Evolutionary conservation across 2,797 vertebrate species (phyloP).

Genomic region (Gymnopithys bicolor): DNA sequence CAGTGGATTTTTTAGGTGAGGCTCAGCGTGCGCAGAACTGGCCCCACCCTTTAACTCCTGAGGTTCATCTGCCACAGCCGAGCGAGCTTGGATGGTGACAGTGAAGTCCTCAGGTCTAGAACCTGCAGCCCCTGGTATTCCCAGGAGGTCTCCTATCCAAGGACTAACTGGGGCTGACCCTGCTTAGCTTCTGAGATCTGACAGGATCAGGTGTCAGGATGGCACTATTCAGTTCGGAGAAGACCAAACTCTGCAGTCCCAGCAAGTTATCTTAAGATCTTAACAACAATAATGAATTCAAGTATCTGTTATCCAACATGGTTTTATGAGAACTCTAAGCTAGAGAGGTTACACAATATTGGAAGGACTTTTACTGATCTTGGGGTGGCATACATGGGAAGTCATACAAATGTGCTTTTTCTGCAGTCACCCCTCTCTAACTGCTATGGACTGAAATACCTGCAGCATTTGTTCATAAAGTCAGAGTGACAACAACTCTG

Average conservation of each 20-base stretch:
- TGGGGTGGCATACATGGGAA: neutral
- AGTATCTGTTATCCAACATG: neutral
- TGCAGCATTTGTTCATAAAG: neutral
- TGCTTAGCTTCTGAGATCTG: no score
- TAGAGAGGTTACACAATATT: neutral
- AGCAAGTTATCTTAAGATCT: neutral
- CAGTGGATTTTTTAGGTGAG: no score
- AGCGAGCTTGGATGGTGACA: no score
- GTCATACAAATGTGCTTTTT: neutral
- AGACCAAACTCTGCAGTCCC: neutral
- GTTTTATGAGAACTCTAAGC: neutral
- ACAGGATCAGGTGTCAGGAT: no score
- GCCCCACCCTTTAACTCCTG: no score
- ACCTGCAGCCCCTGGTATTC: no score
- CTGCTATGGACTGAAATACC: neutral
- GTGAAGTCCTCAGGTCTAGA: no score
- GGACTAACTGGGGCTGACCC: no score
- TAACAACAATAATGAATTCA: neutral
- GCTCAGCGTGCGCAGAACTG: no score
- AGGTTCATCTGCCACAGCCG: no score
- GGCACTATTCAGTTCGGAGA: neutral
- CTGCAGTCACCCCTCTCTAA: neutral
- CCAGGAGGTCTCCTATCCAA: no score
- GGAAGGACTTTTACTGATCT: neutral
- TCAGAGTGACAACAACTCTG: rapidly evolving